These are phyloP conservation scores for Popillia japonica DNA, from an alignment of 1,140 invertebrate species.

Conservation along the genomic window DNA sequence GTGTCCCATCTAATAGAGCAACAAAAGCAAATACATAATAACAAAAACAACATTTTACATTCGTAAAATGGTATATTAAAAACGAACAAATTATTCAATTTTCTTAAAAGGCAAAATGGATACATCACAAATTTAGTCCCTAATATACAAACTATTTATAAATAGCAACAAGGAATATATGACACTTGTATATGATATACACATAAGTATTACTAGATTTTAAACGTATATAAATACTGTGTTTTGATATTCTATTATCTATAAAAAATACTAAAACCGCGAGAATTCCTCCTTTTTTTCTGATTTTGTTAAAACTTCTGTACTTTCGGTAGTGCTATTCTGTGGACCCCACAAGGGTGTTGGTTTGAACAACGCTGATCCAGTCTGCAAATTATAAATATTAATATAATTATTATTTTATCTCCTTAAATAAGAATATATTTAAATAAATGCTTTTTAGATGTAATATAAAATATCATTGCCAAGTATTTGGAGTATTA, in stretches of 20 bases:
- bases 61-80: too few species aligned
- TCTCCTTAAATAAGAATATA: too few species aligned
- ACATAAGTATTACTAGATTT: background rate
- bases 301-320: slow-evolving; percentile 16
- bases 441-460: too few species aligned
- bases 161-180: background rate
- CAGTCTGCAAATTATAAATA: slow-evolving; percentile 55
- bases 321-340: slow-evolving; percentile 44
- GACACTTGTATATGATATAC: background rate
- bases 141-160: background rate
- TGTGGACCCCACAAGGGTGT: slow-evolving; percentile 58
- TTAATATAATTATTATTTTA: background rate
- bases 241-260: background rate
- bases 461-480: too few species aligned
- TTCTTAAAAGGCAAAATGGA: too few species aligned
- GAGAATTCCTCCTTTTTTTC: background rate
- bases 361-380: slow-evolving; percentile 56
- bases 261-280: background rate
- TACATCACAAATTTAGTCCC: too few species aligned
- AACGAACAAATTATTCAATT: too few species aligned
- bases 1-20: too few species aligned
- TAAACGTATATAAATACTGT: background rate
- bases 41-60: too few species aligned
- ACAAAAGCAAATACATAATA: too few species aligned
- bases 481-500: too few species aligned